A percentile compares a stretch with the other conserved stretches of the same genome.
Evolutionary conservation across 2,113 vertebrate species (phyloP).

Genomic region (Gorsachius goisagi): DNA sequence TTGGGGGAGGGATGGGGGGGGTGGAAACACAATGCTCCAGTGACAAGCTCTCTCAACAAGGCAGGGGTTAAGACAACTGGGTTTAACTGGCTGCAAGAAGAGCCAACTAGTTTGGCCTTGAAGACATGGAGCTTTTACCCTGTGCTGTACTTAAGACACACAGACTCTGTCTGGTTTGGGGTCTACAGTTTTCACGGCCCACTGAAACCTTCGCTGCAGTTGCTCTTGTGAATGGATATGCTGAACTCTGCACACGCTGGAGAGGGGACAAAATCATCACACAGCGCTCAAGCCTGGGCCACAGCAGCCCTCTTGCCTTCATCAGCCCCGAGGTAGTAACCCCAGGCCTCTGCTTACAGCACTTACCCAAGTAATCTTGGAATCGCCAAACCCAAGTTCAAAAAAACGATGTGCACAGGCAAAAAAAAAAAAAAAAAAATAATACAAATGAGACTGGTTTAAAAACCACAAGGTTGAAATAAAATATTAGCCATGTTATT

Average conservation of each 20-base stretch:
- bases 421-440: background rate
- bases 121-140: background rate
- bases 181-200: background rate
- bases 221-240: background rate
- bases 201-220: background rate
- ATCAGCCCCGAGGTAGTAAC: background rate
- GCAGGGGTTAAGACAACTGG: background rate
- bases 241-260: background rate
- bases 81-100: background rate
- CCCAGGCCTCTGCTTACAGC: background rate
- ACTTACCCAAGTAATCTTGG: background rate
- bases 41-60: background rate
- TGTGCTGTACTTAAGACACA: background rate
- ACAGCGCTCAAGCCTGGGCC: background rate
- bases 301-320: background rate
- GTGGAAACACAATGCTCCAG: too few species aligned
- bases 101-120: background rate
- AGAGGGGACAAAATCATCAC: background rate
- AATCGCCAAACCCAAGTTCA: fast-evolving
- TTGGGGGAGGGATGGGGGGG: fast-evolving
- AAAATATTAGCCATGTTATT: background rate
- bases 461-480: background rate
- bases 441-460: background rate
- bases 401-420: background rate
- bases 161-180: background rate